Evolutionary conservation across 2,888 invertebrate species (phyloP).

Genomic region (Yponomeuta evonymella): DNA sequence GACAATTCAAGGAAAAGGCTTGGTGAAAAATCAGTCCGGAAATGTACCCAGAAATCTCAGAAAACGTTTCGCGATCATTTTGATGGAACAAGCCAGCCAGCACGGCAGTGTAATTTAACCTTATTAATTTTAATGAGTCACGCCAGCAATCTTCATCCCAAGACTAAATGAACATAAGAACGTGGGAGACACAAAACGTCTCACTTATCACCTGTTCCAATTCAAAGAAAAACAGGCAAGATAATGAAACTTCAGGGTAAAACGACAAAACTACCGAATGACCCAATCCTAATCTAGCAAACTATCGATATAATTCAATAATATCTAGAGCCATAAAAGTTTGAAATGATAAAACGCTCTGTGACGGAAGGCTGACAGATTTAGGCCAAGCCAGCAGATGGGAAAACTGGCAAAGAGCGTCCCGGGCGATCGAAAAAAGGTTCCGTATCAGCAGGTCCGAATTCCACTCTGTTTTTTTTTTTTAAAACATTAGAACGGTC

Average conservation of each 20-base stretch:
- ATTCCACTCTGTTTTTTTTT: too few species aligned
- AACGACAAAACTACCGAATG: background rate
- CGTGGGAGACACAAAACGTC: background rate
- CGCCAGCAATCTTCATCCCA: background rate
- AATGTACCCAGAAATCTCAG: too few species aligned
- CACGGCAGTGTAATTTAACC: background rate
- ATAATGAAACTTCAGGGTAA: background rate
- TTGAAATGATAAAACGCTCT: slow-evolving; percentile 8
- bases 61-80: background rate
- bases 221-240: background rate
- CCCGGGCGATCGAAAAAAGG: too few species aligned
- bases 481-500: too few species aligned
- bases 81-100: background rate
- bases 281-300: background rate
- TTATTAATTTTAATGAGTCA: background rate
- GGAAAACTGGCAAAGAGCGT: background rate
- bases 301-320: background rate
- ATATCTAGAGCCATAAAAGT: background rate
- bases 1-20: too few species aligned
- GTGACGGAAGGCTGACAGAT: slow-evolving; percentile 4
- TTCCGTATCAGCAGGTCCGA: too few species aligned
- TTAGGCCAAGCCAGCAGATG: slow-evolving; percentile 1
- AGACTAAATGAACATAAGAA: background rate
- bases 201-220: background rate
- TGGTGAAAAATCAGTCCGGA: too few species aligned